Evolutionary conservation across 35 echinoderm and acorn worm species (phyloP).

Genomic region (Apostichopus californicus): DNA sequence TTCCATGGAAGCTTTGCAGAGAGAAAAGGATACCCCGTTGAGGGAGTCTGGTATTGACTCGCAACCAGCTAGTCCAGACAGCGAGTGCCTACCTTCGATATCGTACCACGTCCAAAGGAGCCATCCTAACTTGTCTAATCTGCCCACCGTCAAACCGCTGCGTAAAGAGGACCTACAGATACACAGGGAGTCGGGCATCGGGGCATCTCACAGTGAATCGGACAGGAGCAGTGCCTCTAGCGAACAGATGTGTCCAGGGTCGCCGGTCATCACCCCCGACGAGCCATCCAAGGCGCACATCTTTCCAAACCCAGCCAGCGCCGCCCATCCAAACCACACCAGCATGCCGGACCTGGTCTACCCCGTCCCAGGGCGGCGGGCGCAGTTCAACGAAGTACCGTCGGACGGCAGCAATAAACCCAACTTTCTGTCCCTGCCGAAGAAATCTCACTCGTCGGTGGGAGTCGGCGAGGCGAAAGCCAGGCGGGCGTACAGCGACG

Average conservation of each 20-base stretch:
- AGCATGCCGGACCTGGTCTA: slow-evolving; percentile 66
- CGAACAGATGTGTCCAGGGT: slow-evolving; percentile 58
- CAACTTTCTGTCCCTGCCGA: slow-evolving; percentile 14
- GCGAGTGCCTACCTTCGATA: neutral
- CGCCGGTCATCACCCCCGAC: slow-evolving; percentile 48
- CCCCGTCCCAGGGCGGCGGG: slow-evolving; percentile 37
- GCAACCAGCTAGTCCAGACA: slow-evolving; percentile 26
- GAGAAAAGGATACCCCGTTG: slow-evolving; percentile 17
- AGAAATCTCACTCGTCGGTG: slow-evolving; percentile 30
- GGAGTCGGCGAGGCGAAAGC: slow-evolving; percentile 30
- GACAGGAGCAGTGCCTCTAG: slow-evolving; percentile 56
- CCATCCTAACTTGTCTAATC: slow-evolving; percentile 22
- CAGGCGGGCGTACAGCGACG: slow-evolving; percentile 5
- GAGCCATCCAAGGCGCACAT: slow-evolving; percentile 50
- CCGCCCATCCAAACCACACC: slow-evolving; percentile 24
- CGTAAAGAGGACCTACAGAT: slow-evolving; percentile 22
- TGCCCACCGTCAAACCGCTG: neutral
- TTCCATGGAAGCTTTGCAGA: slow-evolving; percentile 26
- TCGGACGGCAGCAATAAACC: neutral
- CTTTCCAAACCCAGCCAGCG: slow-evolving; percentile 40
- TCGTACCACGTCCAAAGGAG: slow-evolving; percentile 35
- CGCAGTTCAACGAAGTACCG: slow-evolving; percentile 57
- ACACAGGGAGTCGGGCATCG: slow-evolving; percentile 61
- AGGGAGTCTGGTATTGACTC: slow-evolving; percentile 42
- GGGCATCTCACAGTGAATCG: slow-evolving; percentile 44